Base-by-base conservation (phyloP, 2,113 vertebrate genomes). In the mouse (Mus musculus) region DNA sequence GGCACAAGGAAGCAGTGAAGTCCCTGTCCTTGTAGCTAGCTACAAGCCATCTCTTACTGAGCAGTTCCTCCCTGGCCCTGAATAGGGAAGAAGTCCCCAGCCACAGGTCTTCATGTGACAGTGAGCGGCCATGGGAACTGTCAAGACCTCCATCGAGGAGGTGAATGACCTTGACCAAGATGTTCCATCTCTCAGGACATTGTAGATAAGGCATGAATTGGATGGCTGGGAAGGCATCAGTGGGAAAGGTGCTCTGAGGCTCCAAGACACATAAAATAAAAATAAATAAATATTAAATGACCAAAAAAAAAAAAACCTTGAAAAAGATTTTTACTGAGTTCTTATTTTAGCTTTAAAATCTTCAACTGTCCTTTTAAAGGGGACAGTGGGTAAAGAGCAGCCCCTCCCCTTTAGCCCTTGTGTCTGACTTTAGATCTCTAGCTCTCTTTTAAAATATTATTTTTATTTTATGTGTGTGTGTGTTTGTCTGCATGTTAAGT, bases 221-320 rank as follows among this genome's bases (percentile, higher is more conserved):
- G 12, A 30, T 59, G 26, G 6, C 39, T 0, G 42, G 22, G 76
- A 87, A 56, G 77, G 14, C 36, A 14, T 82, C 59, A 30, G 59
- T 63, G 0, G 13, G 20, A 11, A 0, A 17, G 46, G 30, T 73
- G 49, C 22, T n/a, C 56, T 13, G 49, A 0, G 49, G 30, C n/a
- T 0, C 5, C 5, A 56, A 46, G 16, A 33, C 6, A n/a, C 52
- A 80, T 56, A 54, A 54, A 54, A n/a, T 56, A 80, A 54, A 42
- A 42, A 42, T 42, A 42, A 80, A 80, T 78, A 80, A 80, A 54
- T 36, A 56, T 54, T 80, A 56, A 80, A 80, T 56, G 52, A 33
- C 16, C 42, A 13, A 36, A 11, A 61, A 61, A 36, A 36, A n/a
- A 59, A 82, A n/a, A n/a, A 17, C 11, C 10, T 10, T 24, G 11